Base-by-base conservation (phyloP, 2,888 invertebrate genomes). In the Lathronympha strigana region DNA sequence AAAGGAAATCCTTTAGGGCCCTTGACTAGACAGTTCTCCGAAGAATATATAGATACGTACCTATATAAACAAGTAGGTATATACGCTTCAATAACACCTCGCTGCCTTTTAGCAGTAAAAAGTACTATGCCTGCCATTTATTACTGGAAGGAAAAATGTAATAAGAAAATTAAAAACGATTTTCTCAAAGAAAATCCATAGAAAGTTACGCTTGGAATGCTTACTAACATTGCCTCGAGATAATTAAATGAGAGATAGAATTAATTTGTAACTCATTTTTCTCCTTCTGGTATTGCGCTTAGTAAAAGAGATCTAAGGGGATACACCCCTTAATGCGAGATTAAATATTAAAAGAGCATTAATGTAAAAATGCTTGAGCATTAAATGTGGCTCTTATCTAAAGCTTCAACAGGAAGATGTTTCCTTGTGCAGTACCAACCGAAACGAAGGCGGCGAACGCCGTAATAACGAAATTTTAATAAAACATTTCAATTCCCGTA, bases 261-360 rank as follows among this genome's bases (percentile, higher is more conserved):
- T 66, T 64, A 66, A 71, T 70, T 57, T 63, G 68, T 68, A 71
- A 75, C 73, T 75, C 70, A 79, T 83, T 80, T 81, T 77, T 76
- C 67, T 74, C 68, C 68, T 70, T 73, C 68, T 73, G 61, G 73
- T 67, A 74, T 73, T 74, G 75, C 73, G 73, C 76, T 76, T 72
- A 73, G 74, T 76, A 74, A 78, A 80, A 78, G 73, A 73, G 64
- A 70, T 67, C 67, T 70, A 69, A 73, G 77, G 77, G 72, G 77
- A 76, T 73, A 75, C 75, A 73, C 77, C 76, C 78, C 81, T 57
- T 81, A 83, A 82, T 83, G 80, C 80, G 81, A 80, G 87, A 88
- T 89, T 87, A 88, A 88, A 89, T 88, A 89, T 87, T 87, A 87
- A 90, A 88, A 86, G 79, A 80, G 81, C 82, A 87, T 84, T 83